phyloP scores from a whole-genome alignment of 2,113 vertebrate species.

The Colistium nudipinnis region DNA sequence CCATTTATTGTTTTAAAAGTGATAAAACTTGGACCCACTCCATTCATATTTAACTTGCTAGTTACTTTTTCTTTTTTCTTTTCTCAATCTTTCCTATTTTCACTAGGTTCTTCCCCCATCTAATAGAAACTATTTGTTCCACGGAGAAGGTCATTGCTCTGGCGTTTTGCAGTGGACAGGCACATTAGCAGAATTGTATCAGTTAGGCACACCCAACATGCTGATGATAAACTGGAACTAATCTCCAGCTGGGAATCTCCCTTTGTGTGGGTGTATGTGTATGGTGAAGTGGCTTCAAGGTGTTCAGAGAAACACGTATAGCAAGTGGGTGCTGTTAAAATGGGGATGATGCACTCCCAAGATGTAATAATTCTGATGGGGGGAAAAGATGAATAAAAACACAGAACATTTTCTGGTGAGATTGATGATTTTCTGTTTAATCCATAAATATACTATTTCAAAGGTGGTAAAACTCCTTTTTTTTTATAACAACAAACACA shows the following conservation, averaged over 20 bases:
- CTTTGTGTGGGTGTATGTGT: conserved; percentile 33
- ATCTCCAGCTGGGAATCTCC: conserved; percentile 63
- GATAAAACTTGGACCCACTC: conserved; percentile 58
- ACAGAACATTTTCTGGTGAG: conserved; percentile 16
- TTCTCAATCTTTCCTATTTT: conserved; percentile 24
- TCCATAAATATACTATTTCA: conserved; percentile 50
- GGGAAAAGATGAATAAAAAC: neutral
- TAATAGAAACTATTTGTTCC: conserved; percentile 61
- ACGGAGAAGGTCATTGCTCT: conserved; percentile 69
- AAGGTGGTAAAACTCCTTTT: conserved; percentile 45
- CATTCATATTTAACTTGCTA: conserved; percentile 34
- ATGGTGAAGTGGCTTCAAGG: conserved; percentile 9
- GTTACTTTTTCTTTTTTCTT: conserved; percentile 5
- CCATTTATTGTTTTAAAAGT: conserved; percentile 64
- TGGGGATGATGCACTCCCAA: conserved; percentile 25
- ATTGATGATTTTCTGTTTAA: conserved; percentile 47
- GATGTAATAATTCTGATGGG: conserved; percentile 24
- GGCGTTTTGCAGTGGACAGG: conserved; percentile 58
- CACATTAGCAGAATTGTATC: conserved; percentile 75
- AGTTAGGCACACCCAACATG: conserved; percentile 67
- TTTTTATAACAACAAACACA: conserved; percentile 28
- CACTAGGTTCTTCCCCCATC: conserved; percentile 20
- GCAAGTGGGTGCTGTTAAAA: conserved; percentile 33
- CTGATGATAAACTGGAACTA: conserved; percentile 73
- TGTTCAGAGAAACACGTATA: conserved; percentile 35